These are phyloP conservation scores for Ceyx margarethae DNA, from an alignment of 2,113 vertebrate species.

Conservation along the genomic window DNA sequence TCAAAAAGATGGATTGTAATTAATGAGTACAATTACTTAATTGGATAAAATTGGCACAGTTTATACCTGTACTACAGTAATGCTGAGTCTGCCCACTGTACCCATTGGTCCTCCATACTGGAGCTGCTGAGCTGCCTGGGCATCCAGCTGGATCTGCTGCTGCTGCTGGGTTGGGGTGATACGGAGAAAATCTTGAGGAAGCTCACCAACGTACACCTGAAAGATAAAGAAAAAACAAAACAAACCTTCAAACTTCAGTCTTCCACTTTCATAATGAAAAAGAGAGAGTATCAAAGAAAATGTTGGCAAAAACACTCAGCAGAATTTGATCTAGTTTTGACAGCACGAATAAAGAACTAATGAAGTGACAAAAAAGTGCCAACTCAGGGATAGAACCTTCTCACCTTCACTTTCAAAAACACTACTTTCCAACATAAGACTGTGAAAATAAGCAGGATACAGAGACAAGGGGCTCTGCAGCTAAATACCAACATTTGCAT, in stretches of 20 bases:
- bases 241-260: neutral
- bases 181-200: slow-evolving; percentile 94
- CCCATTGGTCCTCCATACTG: slow-evolving; percentile 86
- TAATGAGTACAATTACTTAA: neutral
- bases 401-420: neutral
- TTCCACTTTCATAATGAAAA: neutral
- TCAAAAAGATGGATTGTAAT: neutral
- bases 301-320: neutral
- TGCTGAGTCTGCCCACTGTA: slow-evolving; percentile 89
- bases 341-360: neutral
- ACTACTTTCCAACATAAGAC: neutral
- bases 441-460: neutral
- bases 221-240: neutral
- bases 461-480: neutral
- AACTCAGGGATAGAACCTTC: neutral
- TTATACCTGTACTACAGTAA: slow-evolving; percentile 96
- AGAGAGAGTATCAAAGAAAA: neutral
- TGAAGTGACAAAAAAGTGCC: neutral
- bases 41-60: neutral
- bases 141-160: slow-evolving; percentile 93
- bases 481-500: neutral
- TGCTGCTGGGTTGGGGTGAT: slow-evolving; percentile 93
- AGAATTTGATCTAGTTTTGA: neutral
- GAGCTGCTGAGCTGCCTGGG: slow-evolving; percentile 91
- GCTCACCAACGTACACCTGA: slow-evolving; percentile 93